Percentiles rank a stretch among this genome's conserved stretches.
phyloP scores from a whole-genome alignment of 1,140 invertebrate species.

The Hylyphantes graminicola region DNA sequence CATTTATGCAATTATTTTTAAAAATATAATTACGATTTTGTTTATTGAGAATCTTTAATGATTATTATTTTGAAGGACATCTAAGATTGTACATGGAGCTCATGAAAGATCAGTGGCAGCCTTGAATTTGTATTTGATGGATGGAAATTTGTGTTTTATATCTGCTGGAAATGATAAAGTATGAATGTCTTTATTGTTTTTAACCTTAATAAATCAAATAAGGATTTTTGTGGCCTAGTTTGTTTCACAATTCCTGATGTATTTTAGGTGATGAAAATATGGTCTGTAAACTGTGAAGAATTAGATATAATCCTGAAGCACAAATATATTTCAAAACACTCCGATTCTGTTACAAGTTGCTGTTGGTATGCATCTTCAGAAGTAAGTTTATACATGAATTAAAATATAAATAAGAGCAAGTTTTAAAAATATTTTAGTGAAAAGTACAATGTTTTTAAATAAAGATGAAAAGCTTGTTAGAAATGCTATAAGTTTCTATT shows the following conservation, averaged over 20 bases:
- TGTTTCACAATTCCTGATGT: neutral
- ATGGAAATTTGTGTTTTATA: neutral
- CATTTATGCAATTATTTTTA: constrained; percentile 4
- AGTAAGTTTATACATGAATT: neutral
- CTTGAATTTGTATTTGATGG: neutral
- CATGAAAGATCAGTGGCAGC: constrained; percentile 33
- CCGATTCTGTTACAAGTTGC: constrained; percentile 6
- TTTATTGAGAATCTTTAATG: neutral
- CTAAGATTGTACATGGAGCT: constrained; percentile 15
- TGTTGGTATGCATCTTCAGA: neutral
- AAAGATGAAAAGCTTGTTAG: too few species aligned
- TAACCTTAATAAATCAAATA: neutral
- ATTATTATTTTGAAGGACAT: neutral
- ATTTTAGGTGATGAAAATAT: constrained; percentile 12
- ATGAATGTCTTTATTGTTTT: neutral
- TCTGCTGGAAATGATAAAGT: constrained; percentile 44
- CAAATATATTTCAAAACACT: constrained; percentile 15
- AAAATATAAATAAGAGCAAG: neutral
- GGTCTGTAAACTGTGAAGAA: constrained; percentile 16
- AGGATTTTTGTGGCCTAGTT: neutral
- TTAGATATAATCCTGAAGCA: neutral
- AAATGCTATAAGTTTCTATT: too few species aligned
- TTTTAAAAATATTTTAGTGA: too few species aligned
- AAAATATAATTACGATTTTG: neutral
- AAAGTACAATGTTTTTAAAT: too few species aligned